Conservation (phyloP, 2,797 vertebrate genomes). For the Scolopax rusticola region DNA sequence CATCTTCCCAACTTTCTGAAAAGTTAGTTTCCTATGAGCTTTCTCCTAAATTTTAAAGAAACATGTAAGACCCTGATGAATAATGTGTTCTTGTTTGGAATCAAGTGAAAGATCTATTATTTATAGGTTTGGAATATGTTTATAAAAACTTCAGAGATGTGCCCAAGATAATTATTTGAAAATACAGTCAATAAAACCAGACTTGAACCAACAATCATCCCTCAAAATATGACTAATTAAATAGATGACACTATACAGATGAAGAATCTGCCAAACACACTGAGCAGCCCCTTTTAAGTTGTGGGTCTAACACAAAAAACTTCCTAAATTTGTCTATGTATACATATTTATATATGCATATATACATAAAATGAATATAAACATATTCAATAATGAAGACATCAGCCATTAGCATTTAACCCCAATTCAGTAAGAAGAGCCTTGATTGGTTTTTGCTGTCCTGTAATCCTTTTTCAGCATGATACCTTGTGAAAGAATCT, state of each 20-base stretch:
- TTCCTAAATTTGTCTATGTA: background rate
- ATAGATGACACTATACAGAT: background rate
- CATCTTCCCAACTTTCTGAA: background rate
- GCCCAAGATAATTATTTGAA: conserved; percentile 16
- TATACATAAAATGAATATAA: background rate
- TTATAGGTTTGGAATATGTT: background rate
- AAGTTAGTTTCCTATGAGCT: background rate
- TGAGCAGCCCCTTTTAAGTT: background rate
- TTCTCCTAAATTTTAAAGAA: background rate
- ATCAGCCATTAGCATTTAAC: background rate
- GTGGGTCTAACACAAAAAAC: background rate
- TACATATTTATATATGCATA: background rate
- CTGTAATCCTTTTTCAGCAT: background rate
- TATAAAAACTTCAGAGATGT: background rate
- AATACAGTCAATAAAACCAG: background rate
- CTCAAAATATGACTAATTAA: conserved; percentile 24
- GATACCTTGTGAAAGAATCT: background rate
- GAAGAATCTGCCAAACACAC: background rate
- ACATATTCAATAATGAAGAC: background rate
- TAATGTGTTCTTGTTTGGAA: background rate
- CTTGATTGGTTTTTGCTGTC: background rate
- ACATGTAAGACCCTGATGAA: background rate
- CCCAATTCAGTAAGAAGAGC: background rate
- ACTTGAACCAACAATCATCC: background rate
- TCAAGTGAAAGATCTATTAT: conserved; percentile 49